Evolutionary conservation across 2,113 vertebrate species (phyloP).

Genomic region (Ochotona princeps): DNA sequence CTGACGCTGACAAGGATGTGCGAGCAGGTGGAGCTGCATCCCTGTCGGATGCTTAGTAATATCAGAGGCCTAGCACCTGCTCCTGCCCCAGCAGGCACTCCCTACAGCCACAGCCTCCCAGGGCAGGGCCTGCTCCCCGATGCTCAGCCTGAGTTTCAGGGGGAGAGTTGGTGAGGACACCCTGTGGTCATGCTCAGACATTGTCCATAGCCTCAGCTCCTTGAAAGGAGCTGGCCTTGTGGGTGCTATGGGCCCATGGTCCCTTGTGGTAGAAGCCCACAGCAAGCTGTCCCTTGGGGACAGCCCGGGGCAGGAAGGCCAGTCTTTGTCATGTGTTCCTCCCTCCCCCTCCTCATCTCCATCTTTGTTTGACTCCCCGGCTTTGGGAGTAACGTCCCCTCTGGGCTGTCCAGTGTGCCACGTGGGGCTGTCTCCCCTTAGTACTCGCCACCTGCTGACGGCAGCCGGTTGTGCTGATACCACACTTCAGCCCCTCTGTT

Average conservation of each 20-base stretch:
- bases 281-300: not conserved
- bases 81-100: too few species aligned
- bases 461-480: not conserved
- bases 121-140: too few species aligned
- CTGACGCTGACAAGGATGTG: too few species aligned
- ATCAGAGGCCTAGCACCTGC: too few species aligned
- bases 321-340: not conserved
- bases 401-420: too few species aligned
- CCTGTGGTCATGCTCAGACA: not conserved
- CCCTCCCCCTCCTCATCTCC: not conserved
- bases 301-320: not conserved
- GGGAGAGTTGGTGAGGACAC: too few species aligned
- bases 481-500: not conserved
- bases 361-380: not conserved
- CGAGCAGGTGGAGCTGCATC: too few species aligned
- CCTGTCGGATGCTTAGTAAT: too few species aligned
- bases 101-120: too few species aligned
- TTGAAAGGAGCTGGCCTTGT: not conserved
- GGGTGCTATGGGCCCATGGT: not conserved
- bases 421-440: not conserved
- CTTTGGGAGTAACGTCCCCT: not conserved
- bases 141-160: too few species aligned
- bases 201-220: not conserved
- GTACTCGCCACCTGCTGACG: not conserved
- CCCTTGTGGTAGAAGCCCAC: not conserved